Percentiles rank a stretch among this genome's conserved stretches.
These are phyloP conservation scores for Rhinatrema bivittatum DNA, from an alignment of 2,797 vertebrate species.

Conservation along the genomic window DNA sequence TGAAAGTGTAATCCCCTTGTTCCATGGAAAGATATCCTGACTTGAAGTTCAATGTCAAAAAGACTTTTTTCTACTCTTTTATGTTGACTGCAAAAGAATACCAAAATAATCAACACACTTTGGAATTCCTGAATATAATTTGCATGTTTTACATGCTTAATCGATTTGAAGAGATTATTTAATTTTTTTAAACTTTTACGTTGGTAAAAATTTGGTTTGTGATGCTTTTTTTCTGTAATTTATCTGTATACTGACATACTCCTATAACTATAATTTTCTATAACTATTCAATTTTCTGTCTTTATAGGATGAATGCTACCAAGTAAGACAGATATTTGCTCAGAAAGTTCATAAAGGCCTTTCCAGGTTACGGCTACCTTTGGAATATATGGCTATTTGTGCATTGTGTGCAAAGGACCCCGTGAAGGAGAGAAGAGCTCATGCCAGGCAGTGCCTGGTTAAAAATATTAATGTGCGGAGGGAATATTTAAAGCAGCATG, in stretches of 20 bases:
- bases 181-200: no score
- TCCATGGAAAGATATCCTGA: no score
- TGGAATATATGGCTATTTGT: constrained; percentile 96
- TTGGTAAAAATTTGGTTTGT: no score
- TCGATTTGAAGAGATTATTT: no score
- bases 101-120: background rate
- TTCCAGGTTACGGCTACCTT: constrained; percentile 83
- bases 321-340: constrained; percentile 91
- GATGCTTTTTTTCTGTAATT: no score
- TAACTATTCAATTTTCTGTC: background rate
- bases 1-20: no score
- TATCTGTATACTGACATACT: no score
- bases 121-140: background rate
- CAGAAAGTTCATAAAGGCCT: constrained; percentile 96
- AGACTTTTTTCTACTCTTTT: constrained; percentile 7
- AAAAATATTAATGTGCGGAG: constrained; percentile 94
- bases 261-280: background rate
- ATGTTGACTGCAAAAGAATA: constrained; percentile 1
- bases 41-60: no score
- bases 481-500: constrained; percentile 95
- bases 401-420: constrained; percentile 95
- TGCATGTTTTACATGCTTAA: no score
- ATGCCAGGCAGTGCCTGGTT: constrained; percentile 91
- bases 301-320: constrained; percentile 90
- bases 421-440: constrained; percentile 89